These are phyloP conservation scores for Drosophila tropicalis DNA, from an alignment of 1,140 invertebrate species.

Conservation along the genomic window DNA sequence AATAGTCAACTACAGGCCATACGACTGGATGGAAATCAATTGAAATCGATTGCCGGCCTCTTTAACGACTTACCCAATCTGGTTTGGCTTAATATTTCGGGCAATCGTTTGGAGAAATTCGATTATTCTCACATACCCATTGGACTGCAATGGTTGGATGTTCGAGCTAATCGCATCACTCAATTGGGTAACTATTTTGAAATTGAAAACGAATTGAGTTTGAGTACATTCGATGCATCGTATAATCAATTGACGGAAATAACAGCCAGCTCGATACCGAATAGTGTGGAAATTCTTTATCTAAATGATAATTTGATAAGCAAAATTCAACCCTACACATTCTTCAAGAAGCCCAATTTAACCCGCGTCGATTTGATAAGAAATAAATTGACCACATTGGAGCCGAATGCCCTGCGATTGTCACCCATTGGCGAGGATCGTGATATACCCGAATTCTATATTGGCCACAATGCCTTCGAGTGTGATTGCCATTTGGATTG, in stretches of 20 bases:
- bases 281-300: constrained; percentile 92
- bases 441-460: constrained; percentile 94
- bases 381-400: constrained; percentile 92
- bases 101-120: constrained; percentile 94
- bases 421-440: constrained; percentile 90
- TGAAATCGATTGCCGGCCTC: constrained; percentile 92
- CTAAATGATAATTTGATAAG: constrained; percentile 94
- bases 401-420: constrained; percentile 93
- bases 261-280: constrained; percentile 92
- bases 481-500: constrained; percentile 91
- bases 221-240: constrained; percentile 94
- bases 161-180: constrained; percentile 93
- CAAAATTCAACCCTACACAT: constrained; percentile 95
- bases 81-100: constrained; percentile 95
- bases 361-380: constrained; percentile 93
- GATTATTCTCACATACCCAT: constrained; percentile 96
- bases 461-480: constrained; percentile 94
- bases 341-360: constrained; percentile 95
- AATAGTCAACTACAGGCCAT: constrained; percentile 94
- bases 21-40: constrained; percentile 93
- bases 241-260: constrained; percentile 93
- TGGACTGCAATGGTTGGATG: constrained; percentile 94
- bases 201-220: constrained; percentile 91
- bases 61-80: constrained; percentile 94
- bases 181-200: constrained; percentile 96